phyloP scores from a whole-genome alignment of 2,113 vertebrate genomes.

The Tyrannus savana region DNA sequence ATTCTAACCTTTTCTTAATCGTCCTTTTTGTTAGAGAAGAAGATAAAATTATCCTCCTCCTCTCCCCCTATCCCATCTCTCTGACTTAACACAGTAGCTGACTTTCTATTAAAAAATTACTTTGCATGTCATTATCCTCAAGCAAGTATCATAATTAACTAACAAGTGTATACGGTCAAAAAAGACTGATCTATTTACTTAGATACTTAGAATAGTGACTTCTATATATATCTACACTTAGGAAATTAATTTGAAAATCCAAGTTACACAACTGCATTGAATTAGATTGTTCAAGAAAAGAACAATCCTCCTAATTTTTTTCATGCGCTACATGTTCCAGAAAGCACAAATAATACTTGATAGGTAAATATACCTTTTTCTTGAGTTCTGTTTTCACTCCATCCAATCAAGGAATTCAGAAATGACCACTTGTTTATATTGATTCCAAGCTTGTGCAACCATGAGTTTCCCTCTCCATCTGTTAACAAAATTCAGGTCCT shows the following conservation, averaged over 20 bases:
- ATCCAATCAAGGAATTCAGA: conserved; percentile 40
- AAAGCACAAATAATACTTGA: background rate
- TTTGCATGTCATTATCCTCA: background rate
- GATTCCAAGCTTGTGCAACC: conserved; percentile 38
- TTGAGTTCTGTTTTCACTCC: conserved; percentile 17
- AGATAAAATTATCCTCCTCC: background rate
- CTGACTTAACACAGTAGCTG: background rate
- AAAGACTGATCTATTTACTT: background rate
- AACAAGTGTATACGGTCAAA: background rate
- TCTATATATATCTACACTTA: background rate
- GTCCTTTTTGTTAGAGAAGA: background rate
- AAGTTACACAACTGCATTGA: background rate
- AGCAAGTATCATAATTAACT: background rate
- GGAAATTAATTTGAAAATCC: background rate
- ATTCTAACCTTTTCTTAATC: background rate
- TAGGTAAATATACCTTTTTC: conserved; percentile 39
- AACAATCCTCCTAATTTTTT: background rate
- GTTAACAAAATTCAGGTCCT: background rate
- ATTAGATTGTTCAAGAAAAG: no score
- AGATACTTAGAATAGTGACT: background rate
- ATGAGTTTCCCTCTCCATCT: conserved; percentile 29
- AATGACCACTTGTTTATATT: conserved; percentile 52
- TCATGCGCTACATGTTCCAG: background rate
- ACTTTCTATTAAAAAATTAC: background rate
- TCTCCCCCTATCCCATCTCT: background rate